Evolutionary conservation across 1,140 invertebrate genomes (phyloP), one percentile per base, ranked within the genome.

Genomic region (Neodiprion lecontei): DNA sequence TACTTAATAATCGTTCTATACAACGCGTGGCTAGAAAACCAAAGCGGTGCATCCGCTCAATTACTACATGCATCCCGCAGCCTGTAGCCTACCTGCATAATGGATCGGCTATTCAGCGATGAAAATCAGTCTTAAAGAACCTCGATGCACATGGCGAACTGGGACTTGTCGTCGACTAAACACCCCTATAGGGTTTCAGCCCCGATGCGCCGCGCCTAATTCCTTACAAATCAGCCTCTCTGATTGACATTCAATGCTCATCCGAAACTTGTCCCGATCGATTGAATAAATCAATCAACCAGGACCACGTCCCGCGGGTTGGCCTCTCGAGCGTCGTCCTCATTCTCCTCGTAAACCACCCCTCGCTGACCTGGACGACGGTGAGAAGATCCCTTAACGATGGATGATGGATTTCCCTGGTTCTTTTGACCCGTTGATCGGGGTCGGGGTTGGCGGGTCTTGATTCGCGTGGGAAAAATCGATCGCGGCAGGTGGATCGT

Each of bases 181-280:
- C 67, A 47, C 40, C 67, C 72, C 73, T 75, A 75, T 75, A 75
- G 69, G 48, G 28, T 66, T 75, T 61, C 53, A 40, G 12, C 67
- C 49, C 48, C 70, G 28, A 73, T 67, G 47, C 17, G 17, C 49
- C 47, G 17, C 28, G 3, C 7, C 66, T 28, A 53, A 72, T 73
- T 70, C 77, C 75, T 80, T 84, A 80, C 75, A 83, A 84, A 84
- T 84, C 83, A 83, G 82, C n/a, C 53, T 81, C 80, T 77, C 83
- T 84, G 83, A 84, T 84, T 83, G 83, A 84, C 83, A 82, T 75
- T 83, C 80, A 83, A 83, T 82, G 72, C 80, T 69, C 65, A 71
- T 69, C 74, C 28, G 28, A 40, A 40, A 40, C 5, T 5, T 40
- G 28, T 40, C 74, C 73, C 77, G 76, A 79, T 79, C 77, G 73